Base-by-base conservation (phyloP, 1,140 invertebrate genomes). In the Drosophila nigrodunni region DNA sequence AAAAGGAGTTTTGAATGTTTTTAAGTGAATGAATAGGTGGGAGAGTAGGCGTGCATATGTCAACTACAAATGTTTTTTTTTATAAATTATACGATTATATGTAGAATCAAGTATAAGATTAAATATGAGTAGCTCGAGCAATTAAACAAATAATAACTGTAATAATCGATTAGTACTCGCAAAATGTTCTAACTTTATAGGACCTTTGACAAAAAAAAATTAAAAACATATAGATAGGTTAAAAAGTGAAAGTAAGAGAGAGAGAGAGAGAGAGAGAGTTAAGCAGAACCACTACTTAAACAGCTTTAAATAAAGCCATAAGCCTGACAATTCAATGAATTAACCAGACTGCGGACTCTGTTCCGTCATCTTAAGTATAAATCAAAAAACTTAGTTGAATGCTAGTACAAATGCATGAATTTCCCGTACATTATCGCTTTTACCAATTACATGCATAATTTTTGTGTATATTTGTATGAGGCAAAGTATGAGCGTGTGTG, bases 51-150 rank as follows among this genome's bases (percentile, higher is more conserved):
- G 41, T 58, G 30, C 44, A 25, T 68, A 21, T 21, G 15, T 21
- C 18, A 43, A 59, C 71, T 74, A 74, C 64, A 39, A 30, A 41
- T 41, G 37, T 60, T 50, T 41, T 58, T 55, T 68, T 50, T 55
- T 74, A 47, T 21, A 52, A 35, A 47, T 54, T 55, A 61, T 58
- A 46, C 44, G 54, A 37, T 55, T 2, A 30, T 68, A 34, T 21
- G 54, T 58, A 6, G 55, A 52, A 60, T 18, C 30, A 55, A 65
- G 13, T 13, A 0, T 54, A 44, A 54, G 11, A 34, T n/a, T 65
- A 8, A 35, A 44, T 54, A 34, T 55, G 44, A 21, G 18, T 15
- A 21, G 18, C 18, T 21, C 18, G 18, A 49, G 25, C 8, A 44
- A 55, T 30, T 54, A 52, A 35, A 55, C 50, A 55, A 52, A 10